Conservation (phyloP, 1,140 invertebrate genomes). For the Zaprionus ornatus region DNA sequence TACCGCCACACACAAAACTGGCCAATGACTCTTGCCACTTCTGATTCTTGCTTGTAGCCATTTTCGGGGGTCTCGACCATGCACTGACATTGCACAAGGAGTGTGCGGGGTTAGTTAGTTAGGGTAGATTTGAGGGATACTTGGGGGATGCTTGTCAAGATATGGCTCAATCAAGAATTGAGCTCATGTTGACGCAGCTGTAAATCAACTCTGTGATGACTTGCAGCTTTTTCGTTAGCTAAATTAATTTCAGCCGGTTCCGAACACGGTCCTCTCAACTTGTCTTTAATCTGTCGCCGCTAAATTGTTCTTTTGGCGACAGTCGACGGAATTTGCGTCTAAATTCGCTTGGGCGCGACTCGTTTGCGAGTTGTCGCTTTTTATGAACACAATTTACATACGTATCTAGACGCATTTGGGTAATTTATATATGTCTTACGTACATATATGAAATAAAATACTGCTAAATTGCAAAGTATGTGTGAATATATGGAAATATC, state of each 20-base stretch:
- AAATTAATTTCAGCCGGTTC: background rate
- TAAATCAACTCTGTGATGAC: constrained; percentile 19
- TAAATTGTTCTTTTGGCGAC: constrained; percentile 22
- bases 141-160: background rate
- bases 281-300: background rate
- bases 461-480: background rate
- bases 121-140: background rate
- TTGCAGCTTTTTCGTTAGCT: constrained; percentile 4
- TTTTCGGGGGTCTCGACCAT: constrained; percentile 16
- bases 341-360: constrained; percentile 4
- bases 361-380: constrained; percentile 2
- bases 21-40: constrained; percentile 14
- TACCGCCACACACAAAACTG: constrained; percentile 37
- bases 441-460: background rate
- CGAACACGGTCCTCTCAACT: background rate
- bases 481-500: too few relatives aligned
- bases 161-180: background rate
- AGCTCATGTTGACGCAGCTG: constrained; percentile 22
- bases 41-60: background rate
- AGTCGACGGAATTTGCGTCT: constrained; percentile 18
- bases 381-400: constrained; percentile 23
- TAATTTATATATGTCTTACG: background rate
- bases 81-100: constrained; percentile 7
- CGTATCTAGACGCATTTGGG: background rate
- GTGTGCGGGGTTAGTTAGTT: background rate